These are phyloP conservation scores for Papilio helenus DNA, from an alignment of 1,140 invertebrate species.

Conservation along the genomic window DNA sequence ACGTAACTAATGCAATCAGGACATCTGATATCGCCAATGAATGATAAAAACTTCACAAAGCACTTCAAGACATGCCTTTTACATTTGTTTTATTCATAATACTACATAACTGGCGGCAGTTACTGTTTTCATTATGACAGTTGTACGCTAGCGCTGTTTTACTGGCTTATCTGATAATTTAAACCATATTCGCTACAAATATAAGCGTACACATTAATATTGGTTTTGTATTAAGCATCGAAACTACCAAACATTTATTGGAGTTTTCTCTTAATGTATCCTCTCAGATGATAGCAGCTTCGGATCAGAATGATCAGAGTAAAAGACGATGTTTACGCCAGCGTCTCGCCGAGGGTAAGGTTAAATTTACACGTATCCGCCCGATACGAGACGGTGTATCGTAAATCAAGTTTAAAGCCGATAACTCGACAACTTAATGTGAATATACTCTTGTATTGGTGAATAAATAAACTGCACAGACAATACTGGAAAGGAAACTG, in stretches of 20 bases:
- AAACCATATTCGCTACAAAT: too few species aligned
- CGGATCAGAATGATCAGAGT: neutral
- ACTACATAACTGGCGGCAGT: too few species aligned
- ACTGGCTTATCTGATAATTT: too few species aligned
- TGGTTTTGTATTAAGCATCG: too few species aligned
- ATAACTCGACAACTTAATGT: conserved; percentile 24
- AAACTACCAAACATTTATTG: too few species aligned
- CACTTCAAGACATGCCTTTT: neutral
- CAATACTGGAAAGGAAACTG: neutral
- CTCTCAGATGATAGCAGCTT: neutral
- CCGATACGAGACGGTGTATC: conserved; percentile 21
- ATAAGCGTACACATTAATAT: too few species aligned
- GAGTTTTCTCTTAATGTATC: too few species aligned
- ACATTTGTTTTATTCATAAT: neutral
- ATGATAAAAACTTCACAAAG: conserved; percentile 3
- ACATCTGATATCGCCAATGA: neutral
- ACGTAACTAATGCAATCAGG: conserved; percentile 7
- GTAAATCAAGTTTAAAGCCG: conserved; percentile 35
- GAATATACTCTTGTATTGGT: neutral
- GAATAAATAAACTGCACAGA: conserved; percentile 21
- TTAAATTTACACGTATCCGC: conserved; percentile 29
- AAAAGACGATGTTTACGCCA: conserved; percentile 19
- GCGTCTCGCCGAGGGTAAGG: neutral
- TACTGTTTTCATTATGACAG: too few species aligned
- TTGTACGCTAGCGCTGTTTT: too few species aligned